phyloP scores from a whole-genome alignment of 2,113 vertebrate genomes.

The Litocranius walleri region DNA sequence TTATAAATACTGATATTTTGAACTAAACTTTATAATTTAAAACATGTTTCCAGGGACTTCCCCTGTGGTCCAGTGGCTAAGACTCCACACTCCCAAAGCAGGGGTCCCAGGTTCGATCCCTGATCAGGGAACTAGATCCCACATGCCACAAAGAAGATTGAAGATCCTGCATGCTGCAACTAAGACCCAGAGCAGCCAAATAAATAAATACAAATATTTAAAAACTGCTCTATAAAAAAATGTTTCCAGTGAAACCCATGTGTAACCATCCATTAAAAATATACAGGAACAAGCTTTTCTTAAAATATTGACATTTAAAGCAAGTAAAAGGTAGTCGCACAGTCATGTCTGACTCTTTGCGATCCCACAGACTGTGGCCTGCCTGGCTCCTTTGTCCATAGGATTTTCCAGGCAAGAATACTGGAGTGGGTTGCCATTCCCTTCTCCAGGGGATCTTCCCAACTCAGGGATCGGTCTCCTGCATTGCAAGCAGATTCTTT shows the following conservation, averaged over 20 bases:
- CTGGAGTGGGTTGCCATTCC: not conserved
- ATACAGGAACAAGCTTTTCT: not conserved
- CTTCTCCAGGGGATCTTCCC: not conserved
- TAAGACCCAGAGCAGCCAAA: not conserved
- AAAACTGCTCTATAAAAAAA: not conserved
- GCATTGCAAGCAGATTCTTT: not conserved
- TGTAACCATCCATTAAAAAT: not conserved
- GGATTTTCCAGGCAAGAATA: not conserved
- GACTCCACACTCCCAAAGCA: not conserved
- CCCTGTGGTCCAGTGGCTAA: not conserved
- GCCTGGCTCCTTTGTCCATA: no score
- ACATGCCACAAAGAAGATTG: not conserved
- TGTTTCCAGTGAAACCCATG: not conserved
- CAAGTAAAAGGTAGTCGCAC: no score
- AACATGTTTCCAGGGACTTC: not conserved
- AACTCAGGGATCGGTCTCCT: not conserved
- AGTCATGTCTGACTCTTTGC: no score
- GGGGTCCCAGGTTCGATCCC: not conserved
- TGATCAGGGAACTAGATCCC: not conserved
- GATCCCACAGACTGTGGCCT: no score
- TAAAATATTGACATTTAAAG: slow-evolving; percentile 18
- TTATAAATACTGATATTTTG: not conserved
- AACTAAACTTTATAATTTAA: slow-evolving; percentile 2
- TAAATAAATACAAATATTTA: not conserved
- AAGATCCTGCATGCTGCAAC: not conserved